Base-by-base conservation (phyloP, 2,888 invertebrate genomes). In the Troides helena region DNA sequence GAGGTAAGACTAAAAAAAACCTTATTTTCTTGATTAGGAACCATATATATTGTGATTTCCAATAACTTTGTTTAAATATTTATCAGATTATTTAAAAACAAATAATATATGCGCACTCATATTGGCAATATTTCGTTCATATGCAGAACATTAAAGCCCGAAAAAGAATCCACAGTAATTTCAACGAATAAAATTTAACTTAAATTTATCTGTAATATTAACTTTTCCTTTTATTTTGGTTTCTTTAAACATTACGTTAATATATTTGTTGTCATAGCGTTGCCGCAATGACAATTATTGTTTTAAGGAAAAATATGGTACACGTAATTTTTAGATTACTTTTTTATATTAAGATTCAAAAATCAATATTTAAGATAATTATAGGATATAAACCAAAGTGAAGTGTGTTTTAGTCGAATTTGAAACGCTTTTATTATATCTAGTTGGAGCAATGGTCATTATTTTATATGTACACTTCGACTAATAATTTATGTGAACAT, bases 321-420 rank as follows among this genome's bases (percentile, higher is more conserved):
- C 30, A 30, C 4, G 30, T 30, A 30, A 30, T 30, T 30, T 30
- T 21, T 21, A 21, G 1, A 21, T 21, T 21, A 21, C 21, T 21
- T 21, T 50, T 18, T 53, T 8, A 53, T n/a, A 18, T n/a, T 53
- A n/a, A n/a, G n/a, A 53, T 53, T n/a, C 18, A 5, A 18, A 12
- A 6, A 53, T 18, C n/a, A 53, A 53, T n/a, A 53, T 53, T 53
- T 53, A 46, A 46, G 46, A 7, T 56, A 56, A 56, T 56, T n/a
- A 56, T 56, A n/a, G 56, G 83, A 81, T 84, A 79, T 78, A 88
- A 90, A 92, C 91, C 91, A 92, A 92, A 92, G 92, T 88, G 81
- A 87, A 87, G 87, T 90, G 86, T 90, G 85, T 87, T 86, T 85
- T 87, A 92, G 88, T 89, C 87, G 86, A 90, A 90, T 89, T 90